Conservation (phyloP, 2,888 invertebrate genomes). For the Eupithecia tripunctaria region DNA sequence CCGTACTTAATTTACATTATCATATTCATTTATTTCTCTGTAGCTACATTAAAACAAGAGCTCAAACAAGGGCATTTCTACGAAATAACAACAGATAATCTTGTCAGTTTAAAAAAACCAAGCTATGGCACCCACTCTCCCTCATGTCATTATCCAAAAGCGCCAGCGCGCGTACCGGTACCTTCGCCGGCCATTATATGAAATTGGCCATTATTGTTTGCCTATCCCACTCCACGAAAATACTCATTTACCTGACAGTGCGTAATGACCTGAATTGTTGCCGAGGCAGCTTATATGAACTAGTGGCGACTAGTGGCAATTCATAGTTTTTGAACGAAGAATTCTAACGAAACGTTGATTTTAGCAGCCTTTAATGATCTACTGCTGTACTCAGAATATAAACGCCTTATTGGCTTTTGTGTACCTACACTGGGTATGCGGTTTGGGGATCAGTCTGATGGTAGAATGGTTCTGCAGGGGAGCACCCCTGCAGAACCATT, state of each 20-base stretch:
- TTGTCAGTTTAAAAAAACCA: neutral
- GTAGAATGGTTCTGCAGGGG: too few species aligned
- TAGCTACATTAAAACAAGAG: too few species aligned
- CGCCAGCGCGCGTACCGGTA: conserved; percentile 45
- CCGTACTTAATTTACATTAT: too few species aligned
- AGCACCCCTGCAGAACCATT: too few species aligned
- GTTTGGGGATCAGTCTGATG: too few species aligned
- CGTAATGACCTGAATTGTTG: conserved; percentile 37
- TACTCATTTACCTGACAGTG: conserved; percentile 66
- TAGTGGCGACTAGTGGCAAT: neutral
- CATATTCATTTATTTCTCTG: too few species aligned
- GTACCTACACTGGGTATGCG: too few species aligned
- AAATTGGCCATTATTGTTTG: conserved; percentile 74
- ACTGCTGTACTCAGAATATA: too few species aligned
- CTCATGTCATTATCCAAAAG: conserved; percentile 20
- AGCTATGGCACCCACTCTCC: neutral
- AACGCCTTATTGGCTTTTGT: too few species aligned
- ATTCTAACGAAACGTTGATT: neutral
- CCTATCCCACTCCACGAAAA: conserved; percentile 70
- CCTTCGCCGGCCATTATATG: conserved; percentile 54
- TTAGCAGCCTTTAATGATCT: too few species aligned
- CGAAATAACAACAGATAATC: neutral
- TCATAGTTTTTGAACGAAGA: neutral
- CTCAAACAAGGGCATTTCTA: too few species aligned
- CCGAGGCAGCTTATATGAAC: neutral